Evolutionary conservation across 2,888 invertebrate species (phyloP), one percentile per base, ranked within the genome.

Genomic region (Drosophila mettleri): DNA sequence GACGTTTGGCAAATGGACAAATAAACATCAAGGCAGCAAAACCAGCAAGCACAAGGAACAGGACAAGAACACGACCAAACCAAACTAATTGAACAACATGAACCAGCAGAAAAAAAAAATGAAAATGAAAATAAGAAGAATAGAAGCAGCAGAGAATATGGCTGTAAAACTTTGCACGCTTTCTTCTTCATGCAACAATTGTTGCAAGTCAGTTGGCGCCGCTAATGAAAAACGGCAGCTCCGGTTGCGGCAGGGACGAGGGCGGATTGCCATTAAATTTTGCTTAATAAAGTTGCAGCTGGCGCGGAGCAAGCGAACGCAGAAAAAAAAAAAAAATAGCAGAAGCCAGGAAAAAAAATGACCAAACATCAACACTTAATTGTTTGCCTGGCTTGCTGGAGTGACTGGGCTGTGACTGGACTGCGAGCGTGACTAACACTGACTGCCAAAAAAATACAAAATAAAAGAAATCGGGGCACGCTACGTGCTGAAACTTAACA

Each of bases 321-420:
- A 31, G 22, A 16, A 22, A 45, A 39, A n/a, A 27, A 24, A 61
- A 57, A 45, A 8, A 39, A 51, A 4, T 20, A 58, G 10, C 16
- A 7, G 39, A 38, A 58, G 39, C 48, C 41, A 20, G 22, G 45
- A 49, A 20, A 78, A 78, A 87, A 89, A 88, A 88, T 78, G 74
- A 75, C 75, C 74, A 77, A 88, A 79, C 89, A 91, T 90, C 90
- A 89, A 89, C 88, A 91, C 90, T 90, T 89, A 90, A 89, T 89
- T 90, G 90, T 86, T 89, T 87, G 78, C 76, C 69, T 52, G 64
- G 55, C 53, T 34, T 18, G 31, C 49, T 33, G 20, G 16, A 46
- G 58, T 41, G 58, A 46, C 31, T 43, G 58, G 53, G 31, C 64
- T 24, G 52, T 69, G 70, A 58, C 53, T 46, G 67, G 70, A 58